Conservation (phyloP, 2,797 vertebrate species). For the Protonibea diacanthus region DNA sequence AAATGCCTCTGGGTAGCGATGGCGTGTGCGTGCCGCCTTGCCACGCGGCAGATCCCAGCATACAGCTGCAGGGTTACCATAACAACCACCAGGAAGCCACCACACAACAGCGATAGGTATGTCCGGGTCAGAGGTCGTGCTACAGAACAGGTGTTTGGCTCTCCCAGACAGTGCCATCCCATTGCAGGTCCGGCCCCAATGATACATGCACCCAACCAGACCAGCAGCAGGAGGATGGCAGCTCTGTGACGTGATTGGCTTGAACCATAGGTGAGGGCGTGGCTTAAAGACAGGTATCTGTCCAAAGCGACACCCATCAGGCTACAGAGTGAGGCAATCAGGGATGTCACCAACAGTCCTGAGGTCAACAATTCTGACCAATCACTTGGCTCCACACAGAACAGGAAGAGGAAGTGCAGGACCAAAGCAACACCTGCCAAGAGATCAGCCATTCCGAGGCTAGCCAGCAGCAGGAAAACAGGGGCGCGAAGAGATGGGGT, state of each 20-base stretch:
- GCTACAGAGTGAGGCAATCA: conserved; percentile 92
- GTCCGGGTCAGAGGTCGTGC: conserved; percentile 89
- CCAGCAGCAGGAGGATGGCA: conserved; percentile 88
- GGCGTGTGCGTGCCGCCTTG: conserved; percentile 92
- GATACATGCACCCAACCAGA: conserved; percentile 88
- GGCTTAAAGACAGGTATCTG: conserved; percentile 94
- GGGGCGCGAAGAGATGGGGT: conserved; percentile 90
- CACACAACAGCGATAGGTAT: conserved; percentile 90
- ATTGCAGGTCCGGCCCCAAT: conserved; percentile 90
- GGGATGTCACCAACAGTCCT: conserved; percentile 91
- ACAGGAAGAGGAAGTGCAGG: conserved; percentile 91
- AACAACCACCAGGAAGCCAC: conserved; percentile 90
- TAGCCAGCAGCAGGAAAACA: conserved; percentile 93
- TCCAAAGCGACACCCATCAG: conserved; percentile 94
- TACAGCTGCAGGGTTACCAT: conserved; percentile 93
- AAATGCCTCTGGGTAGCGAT: conserved; percentile 95
- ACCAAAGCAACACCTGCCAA: conserved; percentile 92
- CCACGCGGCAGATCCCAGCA: conserved; percentile 91
- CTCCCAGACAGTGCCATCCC: conserved; percentile 93
- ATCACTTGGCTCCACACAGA: conserved; percentile 85
- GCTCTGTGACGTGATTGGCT: conserved; percentile 89
- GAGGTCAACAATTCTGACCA: conserved; percentile 88
- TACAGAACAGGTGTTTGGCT: conserved; percentile 87
- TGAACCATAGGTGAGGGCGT: conserved; percentile 94
- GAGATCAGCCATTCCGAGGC: conserved; percentile 92